Percentiles rank a stretch among this genome's conserved stretches.
phyloP scores from a whole-genome alignment of 2,113 vertebrate genomes.

The Tachycineta bicolor region DNA sequence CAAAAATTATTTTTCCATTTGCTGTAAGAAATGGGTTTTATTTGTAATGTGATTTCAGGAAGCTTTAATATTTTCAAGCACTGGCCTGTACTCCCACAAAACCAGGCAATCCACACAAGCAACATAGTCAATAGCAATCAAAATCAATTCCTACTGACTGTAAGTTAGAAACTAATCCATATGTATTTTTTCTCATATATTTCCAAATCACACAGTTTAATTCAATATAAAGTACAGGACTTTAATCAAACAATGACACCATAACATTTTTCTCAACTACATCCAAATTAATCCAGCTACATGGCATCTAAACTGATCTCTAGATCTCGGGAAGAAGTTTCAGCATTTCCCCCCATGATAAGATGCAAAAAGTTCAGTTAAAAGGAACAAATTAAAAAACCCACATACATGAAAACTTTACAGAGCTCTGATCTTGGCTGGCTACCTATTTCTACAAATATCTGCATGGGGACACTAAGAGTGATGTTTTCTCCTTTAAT shows the following conservation, averaged over 20 bases:
- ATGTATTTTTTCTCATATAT: rapidly evolving
- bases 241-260: background rate
- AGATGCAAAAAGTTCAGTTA: rapidly evolving
- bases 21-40: rapidly evolving
- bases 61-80: background rate
- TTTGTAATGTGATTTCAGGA: background rate
- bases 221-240: background rate
- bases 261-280: background rate
- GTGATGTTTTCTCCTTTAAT: rapidly evolving
- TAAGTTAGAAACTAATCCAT: background rate
- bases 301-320: background rate
- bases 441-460: rapidly evolving
- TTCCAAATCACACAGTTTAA: background rate
- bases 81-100: background rate
- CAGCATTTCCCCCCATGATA: rapidly evolving
- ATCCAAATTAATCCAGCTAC: background rate
- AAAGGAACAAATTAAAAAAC: background rate
- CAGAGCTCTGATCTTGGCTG: rapidly evolving
- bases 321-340: rapidly evolving
- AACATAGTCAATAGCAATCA: background rate
- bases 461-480: rapidly evolving
- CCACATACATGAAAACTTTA: background rate
- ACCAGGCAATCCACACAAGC: rapidly evolving
- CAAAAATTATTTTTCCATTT: background rate
- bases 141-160: background rate